Evolutionary conservation across 1,140 invertebrate genomes (phyloP).

Genomic region (Drosophila ficusphila): DNA sequence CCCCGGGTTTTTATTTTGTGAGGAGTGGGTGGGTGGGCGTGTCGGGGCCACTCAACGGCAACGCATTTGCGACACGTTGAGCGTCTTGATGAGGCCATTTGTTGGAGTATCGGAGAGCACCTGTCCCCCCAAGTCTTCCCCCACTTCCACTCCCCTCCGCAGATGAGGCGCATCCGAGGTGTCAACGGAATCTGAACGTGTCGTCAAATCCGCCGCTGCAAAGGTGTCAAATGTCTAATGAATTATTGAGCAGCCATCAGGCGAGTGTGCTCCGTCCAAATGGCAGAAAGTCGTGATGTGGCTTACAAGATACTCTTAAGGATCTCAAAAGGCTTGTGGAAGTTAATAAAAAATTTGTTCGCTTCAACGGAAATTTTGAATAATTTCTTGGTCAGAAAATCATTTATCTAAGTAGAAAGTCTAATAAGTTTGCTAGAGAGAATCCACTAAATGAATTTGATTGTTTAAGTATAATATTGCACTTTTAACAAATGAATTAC

Average conservation of each 20-base stretch:
- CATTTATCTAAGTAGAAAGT: background rate
- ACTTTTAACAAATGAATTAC: too few species aligned
- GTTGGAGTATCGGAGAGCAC: conserved; percentile 27
- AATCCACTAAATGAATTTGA: background rate
- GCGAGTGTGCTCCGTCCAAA: conserved; percentile 3
- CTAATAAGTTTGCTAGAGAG: background rate
- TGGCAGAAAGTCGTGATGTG: conserved; percentile 17
- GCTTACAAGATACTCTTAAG: background rate
- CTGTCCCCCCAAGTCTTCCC: conserved; percentile 9
- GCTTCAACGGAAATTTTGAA: too few species aligned
- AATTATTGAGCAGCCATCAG: conserved; percentile 45
- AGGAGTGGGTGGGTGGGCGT: conserved; percentile 19
- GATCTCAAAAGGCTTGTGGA: background rate
- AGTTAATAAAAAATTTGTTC: background rate
- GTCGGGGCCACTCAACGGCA: conserved; percentile 54
- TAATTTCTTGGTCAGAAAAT: too few species aligned
- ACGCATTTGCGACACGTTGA: conserved; percentile 68
- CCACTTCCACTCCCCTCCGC: background rate
- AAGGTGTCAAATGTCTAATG: conserved; percentile 46
- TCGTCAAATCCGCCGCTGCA: conserved; percentile 18
- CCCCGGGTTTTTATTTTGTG: conserved; percentile 20
- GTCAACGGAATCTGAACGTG: conserved; percentile 40
- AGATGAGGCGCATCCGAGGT: conserved; percentile 26
- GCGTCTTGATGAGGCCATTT: conserved; percentile 67
- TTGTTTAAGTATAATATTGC: too few species aligned